Percentiles rank a stretch among this genome's conserved stretches.
Evolutionary conservation across 2,888 invertebrate species (phyloP).

Genomic region (Hirtodrosophila trivittata): DNA sequence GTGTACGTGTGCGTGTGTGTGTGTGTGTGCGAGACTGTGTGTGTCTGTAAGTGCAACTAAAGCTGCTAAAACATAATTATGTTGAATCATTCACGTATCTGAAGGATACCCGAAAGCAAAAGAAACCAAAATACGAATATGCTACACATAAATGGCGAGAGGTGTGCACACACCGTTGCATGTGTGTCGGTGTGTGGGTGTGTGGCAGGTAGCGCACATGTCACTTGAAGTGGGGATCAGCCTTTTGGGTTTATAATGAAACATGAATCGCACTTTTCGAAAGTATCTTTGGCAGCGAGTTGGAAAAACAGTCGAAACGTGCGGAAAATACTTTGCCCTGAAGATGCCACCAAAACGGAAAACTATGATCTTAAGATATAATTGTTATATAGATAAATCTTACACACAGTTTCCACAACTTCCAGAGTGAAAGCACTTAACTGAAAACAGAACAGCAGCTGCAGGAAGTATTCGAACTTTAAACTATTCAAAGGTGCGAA

Average conservation of each 20-base stretch:
- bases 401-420: no score
- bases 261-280: slow-evolving; percentile 33
- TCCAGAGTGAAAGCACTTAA: no score
- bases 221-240: slow-evolving; percentile 17
- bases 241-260: slow-evolving; percentile 2
- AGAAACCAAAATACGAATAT: slow-evolving; percentile 17
- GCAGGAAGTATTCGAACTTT: no score
- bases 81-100: slow-evolving; percentile 65
- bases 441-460: no score
- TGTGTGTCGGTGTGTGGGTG: slow-evolving; percentile 20
- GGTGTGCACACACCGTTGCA: not conserved
- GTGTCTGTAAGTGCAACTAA: slow-evolving; percentile 19
- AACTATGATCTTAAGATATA: no score
- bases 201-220: slow-evolving; percentile 36
- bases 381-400: no score
- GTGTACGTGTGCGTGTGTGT: not conserved
- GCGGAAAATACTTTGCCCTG: not conserved
- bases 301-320: not conserved
- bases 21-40: not conserved
- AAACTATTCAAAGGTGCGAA: no score
- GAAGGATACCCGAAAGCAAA: slow-evolving; percentile 57
- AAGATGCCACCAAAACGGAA: no score
- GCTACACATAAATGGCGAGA: slow-evolving; percentile 25
- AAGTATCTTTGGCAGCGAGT: slow-evolving; percentile 16
- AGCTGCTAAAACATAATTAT: slow-evolving; percentile 64